These are phyloP conservation scores for Camptogramma bilineatum DNA, from an alignment of 2,888 invertebrate genomes.

Conservation along the genomic window DNA sequence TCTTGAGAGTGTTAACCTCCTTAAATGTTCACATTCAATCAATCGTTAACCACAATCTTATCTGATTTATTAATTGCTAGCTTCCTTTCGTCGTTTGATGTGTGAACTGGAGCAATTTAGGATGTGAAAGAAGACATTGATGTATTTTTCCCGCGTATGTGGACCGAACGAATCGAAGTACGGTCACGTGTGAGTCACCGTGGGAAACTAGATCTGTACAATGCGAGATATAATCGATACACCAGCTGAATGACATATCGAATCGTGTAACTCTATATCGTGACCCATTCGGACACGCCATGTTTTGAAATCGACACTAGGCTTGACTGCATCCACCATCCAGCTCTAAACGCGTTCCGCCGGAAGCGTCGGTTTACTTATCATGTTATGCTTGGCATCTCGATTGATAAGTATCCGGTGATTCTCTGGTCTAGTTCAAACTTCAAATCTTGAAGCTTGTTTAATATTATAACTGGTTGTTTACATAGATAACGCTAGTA, in stretches of 20 bases:
- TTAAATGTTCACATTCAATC: constrained; percentile 36
- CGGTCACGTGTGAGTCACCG: constrained; percentile 53
- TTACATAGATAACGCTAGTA: constrained; percentile 41
- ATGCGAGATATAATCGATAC: constrained; percentile 59
- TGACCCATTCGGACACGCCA: constrained; percentile 53
- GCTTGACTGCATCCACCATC: constrained; percentile 27
- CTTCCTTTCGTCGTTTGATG: constrained; percentile 39
- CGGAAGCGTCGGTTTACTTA: constrained; percentile 62
- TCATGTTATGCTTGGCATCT: constrained; percentile 54
- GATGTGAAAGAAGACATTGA: constrained; percentile 38
- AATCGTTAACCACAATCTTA: constrained; percentile 33
- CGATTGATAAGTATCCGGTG: constrained; percentile 62
- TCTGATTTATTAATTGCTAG: constrained; percentile 40
- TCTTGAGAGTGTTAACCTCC: constrained; percentile 37
- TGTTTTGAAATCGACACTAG: constrained; percentile 56
- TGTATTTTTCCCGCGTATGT: constrained; percentile 42
- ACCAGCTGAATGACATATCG: constrained; percentile 60
- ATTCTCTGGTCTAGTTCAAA: constrained; percentile 40
- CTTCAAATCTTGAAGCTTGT: constrained; percentile 46
- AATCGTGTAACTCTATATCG: constrained; percentile 59
- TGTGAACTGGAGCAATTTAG: constrained; percentile 43
- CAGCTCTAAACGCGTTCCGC: constrained; percentile 45
- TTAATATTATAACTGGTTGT: constrained; percentile 48
- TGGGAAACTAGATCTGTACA: constrained; percentile 59
- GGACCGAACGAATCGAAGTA: constrained; percentile 38